Conservation (phyloP, 1,140 invertebrate species). For the Pseudomyrmex dendroicus region DNA sequence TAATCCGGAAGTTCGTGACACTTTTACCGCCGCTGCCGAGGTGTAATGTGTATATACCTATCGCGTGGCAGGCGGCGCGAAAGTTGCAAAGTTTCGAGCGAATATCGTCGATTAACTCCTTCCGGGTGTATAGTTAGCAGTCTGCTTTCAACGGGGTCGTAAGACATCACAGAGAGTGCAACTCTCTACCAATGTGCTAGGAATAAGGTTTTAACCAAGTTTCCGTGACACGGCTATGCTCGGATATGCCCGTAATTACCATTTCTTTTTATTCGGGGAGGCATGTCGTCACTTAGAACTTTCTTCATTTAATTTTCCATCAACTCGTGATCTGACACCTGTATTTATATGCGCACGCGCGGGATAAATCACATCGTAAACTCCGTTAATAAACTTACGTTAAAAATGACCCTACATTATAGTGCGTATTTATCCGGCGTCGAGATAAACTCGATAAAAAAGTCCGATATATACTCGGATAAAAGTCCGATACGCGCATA, state of each 20-base stretch:
- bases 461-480: background rate
- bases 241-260: conserved; percentile 57
- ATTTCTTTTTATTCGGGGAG: conserved; percentile 42
- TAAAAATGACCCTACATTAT: no score
- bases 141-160: conserved; percentile 70
- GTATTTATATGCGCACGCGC: background rate
- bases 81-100: conserved; percentile 73
- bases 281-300: background rate
- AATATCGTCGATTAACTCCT: conserved; percentile 68
- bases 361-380: background rate
- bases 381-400: no score
- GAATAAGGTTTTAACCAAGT: conserved; percentile 47
- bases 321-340: background rate
- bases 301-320: background rate
- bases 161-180: conserved; percentile 55
- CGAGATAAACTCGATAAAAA: background rate
- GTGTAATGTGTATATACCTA: conserved; percentile 64
- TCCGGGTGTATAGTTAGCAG: conserved; percentile 57
- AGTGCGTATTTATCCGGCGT: no score
- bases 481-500: background rate
- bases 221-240: conserved; percentile 52
- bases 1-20: conserved; percentile 65
- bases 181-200: conserved; percentile 41
- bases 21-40: conserved; percentile 58
- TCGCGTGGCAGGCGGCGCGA: conserved; percentile 59